Conservation (phyloP, 2,113 vertebrate genomes). For the Coptodon bakossiorum region DNA sequence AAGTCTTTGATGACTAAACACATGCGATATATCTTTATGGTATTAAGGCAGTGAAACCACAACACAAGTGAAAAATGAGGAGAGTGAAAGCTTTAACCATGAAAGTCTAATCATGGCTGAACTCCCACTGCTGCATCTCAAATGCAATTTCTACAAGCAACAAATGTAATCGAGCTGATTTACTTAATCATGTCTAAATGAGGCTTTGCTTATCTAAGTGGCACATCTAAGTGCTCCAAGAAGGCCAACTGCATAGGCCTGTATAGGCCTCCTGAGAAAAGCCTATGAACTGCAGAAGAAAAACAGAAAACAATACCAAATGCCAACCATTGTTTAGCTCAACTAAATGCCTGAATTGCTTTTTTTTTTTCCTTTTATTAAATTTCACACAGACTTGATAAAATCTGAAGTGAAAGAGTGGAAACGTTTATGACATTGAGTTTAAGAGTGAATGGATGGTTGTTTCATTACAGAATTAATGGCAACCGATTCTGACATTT, state of each 20-base stretch:
- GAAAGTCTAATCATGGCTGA: slow-evolving; percentile 19
- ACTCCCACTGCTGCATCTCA: not conserved
- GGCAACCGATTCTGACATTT: slow-evolving; percentile 50
- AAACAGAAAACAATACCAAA: not conserved
- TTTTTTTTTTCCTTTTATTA: accelerated
- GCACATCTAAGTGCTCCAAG: not conserved
- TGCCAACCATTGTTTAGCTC: not conserved
- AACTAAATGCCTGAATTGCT: not conserved
- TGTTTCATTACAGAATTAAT: slow-evolving; percentile 15
- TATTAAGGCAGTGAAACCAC: not conserved
- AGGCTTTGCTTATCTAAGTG: not conserved
- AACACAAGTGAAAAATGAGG: not conserved
- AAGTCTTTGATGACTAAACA: not conserved
- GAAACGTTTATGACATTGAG: slow-evolving; percentile 5
- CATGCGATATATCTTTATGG: not conserved
- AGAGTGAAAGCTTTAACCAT: slow-evolving; percentile 10
- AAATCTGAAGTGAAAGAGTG: not conserved
- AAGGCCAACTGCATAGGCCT: not conserved
- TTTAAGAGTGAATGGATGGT: not conserved
- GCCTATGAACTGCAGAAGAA: not conserved
- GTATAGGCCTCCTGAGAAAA: not conserved
- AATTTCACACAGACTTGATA: not conserved
- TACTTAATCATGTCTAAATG: slow-evolving; percentile 26
- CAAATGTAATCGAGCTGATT: not conserved
- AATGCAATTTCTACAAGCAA: slow-evolving; percentile 21